Percentiles rank a stretch among this genome's conserved stretches.
phyloP scores from a whole-genome alignment of 2,113 vertebrate species.

The Australoheros scitulus region DNA sequence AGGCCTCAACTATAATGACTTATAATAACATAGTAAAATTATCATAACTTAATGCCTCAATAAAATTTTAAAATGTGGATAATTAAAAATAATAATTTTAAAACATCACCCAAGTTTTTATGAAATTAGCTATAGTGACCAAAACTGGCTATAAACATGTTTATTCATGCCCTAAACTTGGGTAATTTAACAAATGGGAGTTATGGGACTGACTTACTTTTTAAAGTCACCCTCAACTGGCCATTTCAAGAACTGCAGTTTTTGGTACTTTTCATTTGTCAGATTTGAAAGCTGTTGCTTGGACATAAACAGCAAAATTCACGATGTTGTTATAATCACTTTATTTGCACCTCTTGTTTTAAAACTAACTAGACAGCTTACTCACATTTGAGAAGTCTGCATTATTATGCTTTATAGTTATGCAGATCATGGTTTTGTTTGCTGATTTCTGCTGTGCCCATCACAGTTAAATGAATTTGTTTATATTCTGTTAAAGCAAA shows the following conservation, averaged over 20 bases:
- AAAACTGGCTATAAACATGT: rapidly evolving
- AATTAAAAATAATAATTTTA: too few relatives aligned
- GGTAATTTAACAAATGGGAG: rapidly evolving
- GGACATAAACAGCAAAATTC: too few relatives aligned
- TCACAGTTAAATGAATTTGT: not conserved
- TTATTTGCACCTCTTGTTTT: not conserved
- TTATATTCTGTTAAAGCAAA: not conserved
- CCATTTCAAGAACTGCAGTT: not conserved
- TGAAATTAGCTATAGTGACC: too few relatives aligned
- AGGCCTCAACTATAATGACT: too few relatives aligned
- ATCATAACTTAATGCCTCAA: too few relatives aligned
- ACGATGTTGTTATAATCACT: not conserved
- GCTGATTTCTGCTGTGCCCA: not conserved
- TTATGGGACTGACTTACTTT: not conserved
- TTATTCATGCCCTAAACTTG: not conserved
- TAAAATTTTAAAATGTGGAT: too few relatives aligned
- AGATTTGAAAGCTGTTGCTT: not conserved
- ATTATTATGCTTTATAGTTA: not conserved
- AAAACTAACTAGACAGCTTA: not conserved
- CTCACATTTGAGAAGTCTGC: rapidly evolving
- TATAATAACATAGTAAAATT: too few relatives aligned
- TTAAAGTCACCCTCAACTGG: not conserved
- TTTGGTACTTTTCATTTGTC: not conserved
- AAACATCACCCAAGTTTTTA: too few relatives aligned
- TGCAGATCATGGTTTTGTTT: not conserved